phyloP scores from a whole-genome alignment of 2,888 invertebrate species.

The Meiosimyza decipiens region DNA sequence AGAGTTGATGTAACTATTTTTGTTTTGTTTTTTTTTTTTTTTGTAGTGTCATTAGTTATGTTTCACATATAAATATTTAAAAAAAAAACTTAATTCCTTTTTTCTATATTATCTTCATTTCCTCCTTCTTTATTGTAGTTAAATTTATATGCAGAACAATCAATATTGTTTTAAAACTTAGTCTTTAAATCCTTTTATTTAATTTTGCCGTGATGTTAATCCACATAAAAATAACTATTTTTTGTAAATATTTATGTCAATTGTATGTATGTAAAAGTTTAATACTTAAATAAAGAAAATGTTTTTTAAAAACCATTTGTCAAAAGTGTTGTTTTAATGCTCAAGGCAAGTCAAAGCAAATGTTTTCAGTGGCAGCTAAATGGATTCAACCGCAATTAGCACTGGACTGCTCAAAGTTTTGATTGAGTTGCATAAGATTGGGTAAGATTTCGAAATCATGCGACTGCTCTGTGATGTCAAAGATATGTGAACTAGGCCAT shows the following conservation, averaged over 20 bases:
- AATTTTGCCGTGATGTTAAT: not conserved
- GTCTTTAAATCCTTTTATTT: slow-evolving; percentile 1
- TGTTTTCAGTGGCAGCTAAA: too few relatives aligned
- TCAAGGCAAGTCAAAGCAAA: too few relatives aligned
- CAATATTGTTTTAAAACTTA: not conserved
- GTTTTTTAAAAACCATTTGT: slow-evolving; percentile 37
- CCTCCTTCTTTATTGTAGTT: too few relatives aligned
- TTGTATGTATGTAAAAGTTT: slow-evolving; percentile 22
- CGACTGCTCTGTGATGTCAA: too few relatives aligned
- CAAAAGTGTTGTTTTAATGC: slow-evolving; percentile 19
- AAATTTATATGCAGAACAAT: not conserved
- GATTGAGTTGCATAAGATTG: too few relatives aligned
- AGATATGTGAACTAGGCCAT: too few relatives aligned
- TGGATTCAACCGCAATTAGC: too few relatives aligned
- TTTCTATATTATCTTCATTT: too few relatives aligned
- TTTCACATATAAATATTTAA: not conserved
- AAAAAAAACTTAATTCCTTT: not conserved
- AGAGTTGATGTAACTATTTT: slow-evolving; percentile 3
- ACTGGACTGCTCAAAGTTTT: too few relatives aligned
- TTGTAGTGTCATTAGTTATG: not conserved
- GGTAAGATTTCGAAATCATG: too few relatives aligned
- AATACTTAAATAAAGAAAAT: slow-evolving; percentile 13
- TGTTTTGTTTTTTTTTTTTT: not conserved
- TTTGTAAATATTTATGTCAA: slow-evolving; percentile 36
- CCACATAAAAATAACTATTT: not conserved